Percentiles rank a stretch among this genome's conserved stretches.
These are phyloP conservation scores for Ornithorhynchus anatinus DNA, from an alignment of 2,113 vertebrate genomes.

Conservation along the genomic window DNA sequence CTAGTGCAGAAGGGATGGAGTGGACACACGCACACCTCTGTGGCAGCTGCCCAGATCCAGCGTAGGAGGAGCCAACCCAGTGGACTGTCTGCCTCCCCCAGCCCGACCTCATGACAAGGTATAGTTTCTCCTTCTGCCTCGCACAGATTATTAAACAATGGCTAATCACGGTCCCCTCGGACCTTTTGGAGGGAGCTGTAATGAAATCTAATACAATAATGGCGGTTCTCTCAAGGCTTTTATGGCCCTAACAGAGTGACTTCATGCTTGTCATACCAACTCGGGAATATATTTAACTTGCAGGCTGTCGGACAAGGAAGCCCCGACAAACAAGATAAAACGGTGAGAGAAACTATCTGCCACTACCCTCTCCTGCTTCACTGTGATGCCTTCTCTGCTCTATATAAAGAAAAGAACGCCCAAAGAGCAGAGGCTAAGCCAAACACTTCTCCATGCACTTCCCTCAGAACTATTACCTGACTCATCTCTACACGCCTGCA, in stretches of 20 bases:
- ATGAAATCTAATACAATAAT: no score
- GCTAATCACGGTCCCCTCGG: neutral
- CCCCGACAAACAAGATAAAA: neutral
- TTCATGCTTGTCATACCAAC: neutral
- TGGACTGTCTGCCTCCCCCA: neutral
- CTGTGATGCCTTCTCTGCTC: neutral
- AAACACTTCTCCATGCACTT: no score
- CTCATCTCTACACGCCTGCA: no score
- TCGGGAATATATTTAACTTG: neutral
- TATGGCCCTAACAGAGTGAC: neutral
- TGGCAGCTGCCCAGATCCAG: neutral
- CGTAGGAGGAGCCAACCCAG: neutral
- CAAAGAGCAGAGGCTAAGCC: no score
- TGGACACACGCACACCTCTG: no score
- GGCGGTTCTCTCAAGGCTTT: neutral
- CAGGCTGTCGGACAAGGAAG: neutral
- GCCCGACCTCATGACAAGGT: neutral
- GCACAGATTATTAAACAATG: neutral
- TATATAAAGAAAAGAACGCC: neutral
- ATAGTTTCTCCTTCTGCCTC: neutral
- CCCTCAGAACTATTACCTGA: no score
- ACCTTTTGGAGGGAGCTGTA: neutral
- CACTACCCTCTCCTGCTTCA: neutral
- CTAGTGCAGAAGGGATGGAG: no score
- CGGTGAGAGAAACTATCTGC: neutral